These are phyloP conservation scores for Artibeus lituratus DNA, from an alignment of 2,797 vertebrate species.

Conservation along the genomic window DNA sequence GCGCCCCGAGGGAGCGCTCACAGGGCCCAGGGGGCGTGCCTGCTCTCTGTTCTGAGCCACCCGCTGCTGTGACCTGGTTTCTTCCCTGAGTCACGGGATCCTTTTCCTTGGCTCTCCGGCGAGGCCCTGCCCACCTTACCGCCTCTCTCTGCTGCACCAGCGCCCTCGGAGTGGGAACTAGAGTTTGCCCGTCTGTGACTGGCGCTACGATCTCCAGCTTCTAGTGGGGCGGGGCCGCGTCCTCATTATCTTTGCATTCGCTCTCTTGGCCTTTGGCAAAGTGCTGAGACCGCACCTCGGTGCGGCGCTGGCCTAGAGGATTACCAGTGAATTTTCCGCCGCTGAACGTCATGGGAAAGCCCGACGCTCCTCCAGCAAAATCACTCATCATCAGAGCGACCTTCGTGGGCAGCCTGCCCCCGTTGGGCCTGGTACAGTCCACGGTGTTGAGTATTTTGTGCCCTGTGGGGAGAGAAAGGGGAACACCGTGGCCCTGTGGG, in stretches of 20 bases:
- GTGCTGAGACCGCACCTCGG: too few species aligned
- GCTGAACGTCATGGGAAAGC: constrained; percentile 88
- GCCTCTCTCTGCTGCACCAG: not conserved
- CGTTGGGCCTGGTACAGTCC: constrained; percentile 88
- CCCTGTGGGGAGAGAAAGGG: constrained; percentile 73
- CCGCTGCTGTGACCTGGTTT: not conserved
- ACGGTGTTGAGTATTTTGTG: constrained; percentile 89
- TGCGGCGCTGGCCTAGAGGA: not conserved
- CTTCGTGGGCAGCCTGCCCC: constrained; percentile 82
- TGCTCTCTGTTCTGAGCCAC: not conserved
- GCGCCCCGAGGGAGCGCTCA: not conserved
- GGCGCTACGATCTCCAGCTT: not conserved
- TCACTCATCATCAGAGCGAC: constrained; percentile 88
- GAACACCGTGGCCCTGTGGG: not conserved
- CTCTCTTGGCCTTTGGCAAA: not conserved
- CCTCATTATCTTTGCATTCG: not conserved
- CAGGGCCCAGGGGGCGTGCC: not conserved
- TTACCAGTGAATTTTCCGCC: constrained; percentile 87
- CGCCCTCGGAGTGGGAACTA: not conserved
- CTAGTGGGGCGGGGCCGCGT: not conserved
- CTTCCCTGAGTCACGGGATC: too few species aligned
- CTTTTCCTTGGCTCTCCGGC: not conserved
- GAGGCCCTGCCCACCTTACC: not conserved
- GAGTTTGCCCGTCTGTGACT: not conserved
- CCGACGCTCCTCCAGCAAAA: constrained; percentile 88